phyloP scores from a whole-genome alignment of 2,113 vertebrate species.

The Anguilla japonica region DNA sequence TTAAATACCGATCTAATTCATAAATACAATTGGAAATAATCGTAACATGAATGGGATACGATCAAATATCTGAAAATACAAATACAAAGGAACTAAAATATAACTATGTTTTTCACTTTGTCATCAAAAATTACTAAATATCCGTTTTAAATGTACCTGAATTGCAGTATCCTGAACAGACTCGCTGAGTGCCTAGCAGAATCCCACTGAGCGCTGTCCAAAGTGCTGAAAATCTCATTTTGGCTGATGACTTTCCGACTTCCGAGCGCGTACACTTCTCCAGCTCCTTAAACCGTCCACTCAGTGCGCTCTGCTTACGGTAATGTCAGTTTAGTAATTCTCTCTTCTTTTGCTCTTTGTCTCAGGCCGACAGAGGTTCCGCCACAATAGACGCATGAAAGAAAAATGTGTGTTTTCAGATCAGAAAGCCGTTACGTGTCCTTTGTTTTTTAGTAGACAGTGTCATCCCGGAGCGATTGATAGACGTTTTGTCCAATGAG shows the following conservation, averaged over 20 bases:
- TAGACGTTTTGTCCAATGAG: neutral
- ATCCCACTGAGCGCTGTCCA: conserved; percentile 50
- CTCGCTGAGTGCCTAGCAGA: conserved; percentile 33
- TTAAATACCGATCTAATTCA: neutral
- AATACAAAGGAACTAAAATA: neutral
- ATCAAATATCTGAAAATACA: neutral
- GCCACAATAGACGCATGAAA: neutral
- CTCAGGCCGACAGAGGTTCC: conserved; percentile 46
- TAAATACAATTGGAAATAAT: neutral
- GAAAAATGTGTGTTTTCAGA: neutral
- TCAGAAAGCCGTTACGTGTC: neutral
- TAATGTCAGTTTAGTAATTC: conserved; percentile 57
- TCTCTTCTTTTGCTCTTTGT: conserved; percentile 48
- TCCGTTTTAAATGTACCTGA: too few relatives aligned
- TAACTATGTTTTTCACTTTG: too few relatives aligned
- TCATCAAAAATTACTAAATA: neutral
- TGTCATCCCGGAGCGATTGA: neutral
- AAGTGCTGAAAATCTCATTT: conserved; percentile 56
- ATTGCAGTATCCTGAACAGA: conserved; percentile 58
- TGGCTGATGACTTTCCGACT: conserved; percentile 10
- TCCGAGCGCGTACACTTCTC: conserved; percentile 22
- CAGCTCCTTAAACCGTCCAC: conserved; percentile 32
- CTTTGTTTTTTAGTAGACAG: neutral
- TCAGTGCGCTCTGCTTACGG: neutral
- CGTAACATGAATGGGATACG: neutral